Evolutionary conservation across 2,888 invertebrate species (phyloP), one percentile per base, ranked within the genome.

Genomic region (Taenaris catops): DNA sequence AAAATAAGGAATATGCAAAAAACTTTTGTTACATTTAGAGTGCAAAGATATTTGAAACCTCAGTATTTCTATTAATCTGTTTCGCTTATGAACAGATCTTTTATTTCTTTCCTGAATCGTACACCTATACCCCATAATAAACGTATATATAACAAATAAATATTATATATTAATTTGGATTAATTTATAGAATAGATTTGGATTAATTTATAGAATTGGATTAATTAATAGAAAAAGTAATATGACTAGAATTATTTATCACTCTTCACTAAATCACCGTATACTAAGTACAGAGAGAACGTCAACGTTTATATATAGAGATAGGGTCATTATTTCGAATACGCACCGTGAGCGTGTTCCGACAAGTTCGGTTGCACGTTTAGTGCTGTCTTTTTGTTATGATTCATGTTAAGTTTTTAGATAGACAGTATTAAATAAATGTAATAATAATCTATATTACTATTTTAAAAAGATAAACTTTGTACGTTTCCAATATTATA

Each of bases 121-220:
- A 34, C 63, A 64, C 46, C 49, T 45, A 34, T 50, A 51, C 27
- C 61, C 61, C 63, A 62, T 63, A 41, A 40, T 44, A 41, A 14
- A 9, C 20, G n/a, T 23, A 25, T 14, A 8, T 10, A 3, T 26
- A 20, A n/a, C n/a, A n/a, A 20, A 12, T 38, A 9, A 18, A 9
- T 2, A 27, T n/a, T n/a, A 21, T 34, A 27, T 27, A 34, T 26
- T 31, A 31, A 14, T 31, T 23, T 31, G 9, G 23, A 14, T 9
- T 14, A 14, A 31, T 19, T n/a, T 1, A 19, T 19, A 31, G 19
- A 7, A 14, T n/a, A n/a, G n/a, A n/a, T n/a, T n/a, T n/a, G n/a
- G n/a, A 23, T 0, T 1, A 7, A 14, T 14, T n/a, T n/a, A 7
- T 36, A 29, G 25, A 21, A 40, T 26, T 33, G 8, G 18, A 11